phyloP scores from a whole-genome alignment of 2,113 vertebrate genomes.

The Barbus barbus region DNA sequence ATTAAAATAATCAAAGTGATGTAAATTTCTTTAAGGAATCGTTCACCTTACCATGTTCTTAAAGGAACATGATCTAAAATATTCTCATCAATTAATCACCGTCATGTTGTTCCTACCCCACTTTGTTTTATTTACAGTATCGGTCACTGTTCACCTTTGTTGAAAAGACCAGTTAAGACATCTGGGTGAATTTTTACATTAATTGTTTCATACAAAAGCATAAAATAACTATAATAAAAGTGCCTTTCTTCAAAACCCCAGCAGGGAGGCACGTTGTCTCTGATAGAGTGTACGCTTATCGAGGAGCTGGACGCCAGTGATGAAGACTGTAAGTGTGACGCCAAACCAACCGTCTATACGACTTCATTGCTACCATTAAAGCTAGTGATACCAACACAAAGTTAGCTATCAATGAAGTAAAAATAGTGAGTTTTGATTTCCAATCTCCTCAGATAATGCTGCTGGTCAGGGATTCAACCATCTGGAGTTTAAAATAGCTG shows the following conservation, averaged over 20 bases:
- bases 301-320: conserved; percentile 89
- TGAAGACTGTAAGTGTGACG: conserved; percentile 88
- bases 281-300: conserved; percentile 90
- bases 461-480: conserved; percentile 90
- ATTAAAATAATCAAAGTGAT: too few relatives aligned
- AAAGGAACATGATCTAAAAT: too few relatives aligned
- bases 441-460: conserved; percentile 76
- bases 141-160: background rate
- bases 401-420: background rate
- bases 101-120: background rate
- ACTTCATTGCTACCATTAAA: background rate
- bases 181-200: background rate
- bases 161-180: background rate
- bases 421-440: background rate
- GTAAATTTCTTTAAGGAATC: too few relatives aligned
- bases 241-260: conserved; percentile 62
- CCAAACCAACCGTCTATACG: too few relatives aligned
- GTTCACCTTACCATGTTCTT: too few relatives aligned
- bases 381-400: background rate
- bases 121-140: background rate
- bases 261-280: conserved; percentile 91
- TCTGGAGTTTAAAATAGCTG: conserved; percentile 91
- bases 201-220: background rate
- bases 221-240: background rate
- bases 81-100: background rate